These are phyloP conservation scores for Tetramorium alpestre DNA, from an alignment of 1,140 invertebrate species.

Conservation along the genomic window DNA sequence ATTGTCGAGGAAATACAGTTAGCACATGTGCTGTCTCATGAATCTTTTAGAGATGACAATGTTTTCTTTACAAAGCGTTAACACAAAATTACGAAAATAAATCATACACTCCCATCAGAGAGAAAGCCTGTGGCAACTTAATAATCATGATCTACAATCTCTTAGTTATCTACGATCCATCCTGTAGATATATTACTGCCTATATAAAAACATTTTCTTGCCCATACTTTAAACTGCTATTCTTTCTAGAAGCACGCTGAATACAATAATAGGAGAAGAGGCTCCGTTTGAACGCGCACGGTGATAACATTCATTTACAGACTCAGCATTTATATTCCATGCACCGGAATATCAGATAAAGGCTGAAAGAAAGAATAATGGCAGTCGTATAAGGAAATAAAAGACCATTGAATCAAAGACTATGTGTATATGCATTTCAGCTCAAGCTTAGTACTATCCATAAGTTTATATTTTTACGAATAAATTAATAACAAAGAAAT, in stretches of 20 bases:
- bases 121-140: conserved; percentile 16
- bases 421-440: background rate
- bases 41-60: background rate
- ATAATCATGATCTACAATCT: conserved; percentile 26
- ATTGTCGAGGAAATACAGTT: background rate
- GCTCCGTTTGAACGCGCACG: conserved; percentile 3
- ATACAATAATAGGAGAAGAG: conserved; percentile 7
- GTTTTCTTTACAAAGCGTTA: background rate
- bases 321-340: conserved; percentile 1
- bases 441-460: background rate
- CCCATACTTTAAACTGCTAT: background rate
- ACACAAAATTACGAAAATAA: conserved; percentile 20
- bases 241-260: background rate
- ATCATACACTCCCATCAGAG: background rate
- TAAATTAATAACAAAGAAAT: background rate
- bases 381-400: background rate
- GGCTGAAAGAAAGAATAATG: conserved; percentile 6
- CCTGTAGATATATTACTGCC: background rate
- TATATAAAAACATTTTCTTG: conserved; percentile 3
- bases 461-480: background rate
- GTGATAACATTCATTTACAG: conserved; percentile 34
- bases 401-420: background rate
- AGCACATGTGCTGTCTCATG: background rate
- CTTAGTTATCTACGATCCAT: background rate
- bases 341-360: conserved; percentile 23